These are phyloP conservation scores for Jaculus jaculus DNA, from an alignment of 2,113 vertebrate species.

Conservation along the genomic window DNA sequence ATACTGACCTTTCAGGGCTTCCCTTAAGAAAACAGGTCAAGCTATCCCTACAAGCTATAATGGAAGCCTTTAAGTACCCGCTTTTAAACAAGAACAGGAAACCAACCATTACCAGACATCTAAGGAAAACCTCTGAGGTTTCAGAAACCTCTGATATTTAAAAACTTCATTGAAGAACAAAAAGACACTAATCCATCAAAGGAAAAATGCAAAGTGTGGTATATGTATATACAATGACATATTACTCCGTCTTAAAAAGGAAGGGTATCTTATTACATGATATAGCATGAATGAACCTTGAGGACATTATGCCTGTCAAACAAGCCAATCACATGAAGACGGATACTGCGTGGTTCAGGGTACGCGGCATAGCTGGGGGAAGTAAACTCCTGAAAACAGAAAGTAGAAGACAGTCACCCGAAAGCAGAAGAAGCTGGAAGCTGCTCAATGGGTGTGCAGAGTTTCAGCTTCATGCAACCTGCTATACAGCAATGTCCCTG, in stretches of 20 bases:
- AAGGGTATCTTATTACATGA: background rate
- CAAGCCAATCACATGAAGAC: background rate
- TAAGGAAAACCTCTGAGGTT: background rate
- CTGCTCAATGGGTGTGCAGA: background rate
- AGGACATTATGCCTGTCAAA: background rate
- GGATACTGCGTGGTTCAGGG: background rate
- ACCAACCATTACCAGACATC: background rate
- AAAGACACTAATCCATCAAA: background rate
- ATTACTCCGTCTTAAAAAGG: background rate
- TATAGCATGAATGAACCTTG: too few species aligned
- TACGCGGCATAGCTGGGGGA: background rate
- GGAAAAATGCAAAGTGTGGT: background rate
- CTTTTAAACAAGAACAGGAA: constrained; percentile 1
- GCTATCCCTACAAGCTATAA: background rate
- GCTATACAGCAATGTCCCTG: background rate
- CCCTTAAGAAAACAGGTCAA: background rate
- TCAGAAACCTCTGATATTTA: background rate
- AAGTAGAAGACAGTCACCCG: background rate
- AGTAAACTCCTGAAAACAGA: background rate
- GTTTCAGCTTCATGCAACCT: background rate
- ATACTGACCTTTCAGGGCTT: background rate
- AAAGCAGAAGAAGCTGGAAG: background rate
- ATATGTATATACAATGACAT: too few species aligned
- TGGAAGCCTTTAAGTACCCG: background rate
- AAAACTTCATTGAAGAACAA: background rate